phyloP scores from a whole-genome alignment of 2,888 invertebrate species.

The Megaustenia siamemsis region DNA sequence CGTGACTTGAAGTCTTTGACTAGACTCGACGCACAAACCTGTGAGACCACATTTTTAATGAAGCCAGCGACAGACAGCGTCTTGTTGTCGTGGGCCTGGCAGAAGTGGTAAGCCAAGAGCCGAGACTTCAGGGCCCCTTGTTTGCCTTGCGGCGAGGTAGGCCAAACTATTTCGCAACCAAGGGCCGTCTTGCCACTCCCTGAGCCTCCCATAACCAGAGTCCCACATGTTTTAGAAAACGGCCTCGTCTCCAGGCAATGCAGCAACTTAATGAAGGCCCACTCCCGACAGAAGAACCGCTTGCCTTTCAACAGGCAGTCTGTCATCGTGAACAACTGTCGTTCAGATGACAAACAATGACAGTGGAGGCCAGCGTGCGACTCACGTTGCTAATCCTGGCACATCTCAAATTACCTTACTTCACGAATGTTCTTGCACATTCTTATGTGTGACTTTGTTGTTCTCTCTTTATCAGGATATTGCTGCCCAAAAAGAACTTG shows the following conservation, averaged over 20 bases:
- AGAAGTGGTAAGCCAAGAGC: conserved; percentile 92
- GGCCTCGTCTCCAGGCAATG: conserved; percentile 94
- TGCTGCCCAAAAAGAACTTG: too few relatives aligned
- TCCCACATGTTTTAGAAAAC: conserved; percentile 88
- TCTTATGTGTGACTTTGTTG: too few relatives aligned
- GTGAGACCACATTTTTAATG: conserved; percentile 83
- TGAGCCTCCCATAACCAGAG: conserved; percentile 92
- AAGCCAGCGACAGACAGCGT: conserved; percentile 92
- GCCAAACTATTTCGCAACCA: conserved; percentile 82
- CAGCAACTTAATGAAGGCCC: conserved; percentile 95
- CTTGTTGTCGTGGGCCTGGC: conserved; percentile 80
- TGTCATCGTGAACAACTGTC: conserved; percentile 65
- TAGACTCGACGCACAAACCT: conserved; percentile 79
- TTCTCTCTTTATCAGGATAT: too few relatives aligned
- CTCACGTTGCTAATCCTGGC: too few relatives aligned
- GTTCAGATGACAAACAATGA: background rate
- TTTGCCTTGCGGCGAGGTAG: conserved; percentile 84
- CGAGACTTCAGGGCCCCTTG: conserved; percentile 86
- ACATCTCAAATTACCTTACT: too few relatives aligned
- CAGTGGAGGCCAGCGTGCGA: background rate
- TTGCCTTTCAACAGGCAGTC: conserved; percentile 74
- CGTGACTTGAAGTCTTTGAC: conserved; percentile 42
- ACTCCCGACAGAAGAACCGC: conserved; percentile 92
- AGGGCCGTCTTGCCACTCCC: conserved; percentile 93
- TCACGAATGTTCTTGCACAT: too few relatives aligned